phyloP scores from a whole-genome alignment of 2,113 vertebrate species.

The Microcebus griseorufus region DNA sequence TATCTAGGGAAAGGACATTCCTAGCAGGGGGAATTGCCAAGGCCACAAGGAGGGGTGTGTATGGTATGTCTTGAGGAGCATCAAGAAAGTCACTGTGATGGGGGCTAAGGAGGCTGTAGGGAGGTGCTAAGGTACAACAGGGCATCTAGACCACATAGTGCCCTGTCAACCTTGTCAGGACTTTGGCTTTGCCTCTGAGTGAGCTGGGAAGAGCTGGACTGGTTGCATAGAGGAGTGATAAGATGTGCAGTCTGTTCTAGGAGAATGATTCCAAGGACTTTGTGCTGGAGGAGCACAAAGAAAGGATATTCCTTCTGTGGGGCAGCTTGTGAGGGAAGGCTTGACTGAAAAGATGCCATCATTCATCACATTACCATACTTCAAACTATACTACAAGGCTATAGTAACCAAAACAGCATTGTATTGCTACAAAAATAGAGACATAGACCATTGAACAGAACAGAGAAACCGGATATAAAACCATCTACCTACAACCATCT shows the following conservation, averaged over 20 bases:
- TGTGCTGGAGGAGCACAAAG: neutral
- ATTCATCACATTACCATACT: too few species aligned
- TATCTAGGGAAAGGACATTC: neutral
- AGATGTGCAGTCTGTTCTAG: rapidly evolving
- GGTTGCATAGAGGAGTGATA: neutral
- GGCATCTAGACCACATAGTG: neutral
- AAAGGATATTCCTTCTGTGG: neutral
- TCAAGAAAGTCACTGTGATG: rapidly evolving
- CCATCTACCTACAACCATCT: too few species aligned
- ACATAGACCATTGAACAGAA: too few species aligned
- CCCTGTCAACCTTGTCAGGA: neutral
- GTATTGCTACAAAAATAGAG: too few species aligned
- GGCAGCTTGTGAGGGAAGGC: neutral
- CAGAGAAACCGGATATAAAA: too few species aligned
- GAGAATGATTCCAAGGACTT: neutral
- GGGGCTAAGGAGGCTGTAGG: neutral
- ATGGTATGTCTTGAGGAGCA: neutral
- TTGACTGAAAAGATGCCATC: neutral
- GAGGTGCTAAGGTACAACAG: too few species aligned
- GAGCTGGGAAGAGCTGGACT: neutral
- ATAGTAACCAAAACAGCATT: too few species aligned
- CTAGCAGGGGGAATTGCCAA: neutral
- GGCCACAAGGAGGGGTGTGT: neutral
- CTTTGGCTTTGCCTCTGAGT: neutral
- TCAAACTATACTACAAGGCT: too few species aligned